Evolutionary conservation across 2,888 invertebrate genomes (phyloP).

Genomic region (Cheilosia vernalis): DNA sequence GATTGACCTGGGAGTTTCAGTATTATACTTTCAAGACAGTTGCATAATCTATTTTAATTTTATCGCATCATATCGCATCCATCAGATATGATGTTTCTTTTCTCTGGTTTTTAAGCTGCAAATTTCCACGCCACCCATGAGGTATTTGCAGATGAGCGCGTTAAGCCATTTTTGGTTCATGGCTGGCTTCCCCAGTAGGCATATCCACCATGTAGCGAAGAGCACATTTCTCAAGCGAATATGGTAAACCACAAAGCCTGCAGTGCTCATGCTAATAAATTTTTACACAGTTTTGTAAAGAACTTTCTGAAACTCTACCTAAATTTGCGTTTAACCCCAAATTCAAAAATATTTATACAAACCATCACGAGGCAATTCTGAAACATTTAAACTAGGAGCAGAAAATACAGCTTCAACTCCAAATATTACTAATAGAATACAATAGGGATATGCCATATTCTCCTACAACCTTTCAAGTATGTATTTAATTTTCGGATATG

Average conservation of each 20-base stretch:
- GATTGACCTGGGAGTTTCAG: no score
- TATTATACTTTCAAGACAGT: no score
- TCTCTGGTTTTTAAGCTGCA: conserved; percentile 14
- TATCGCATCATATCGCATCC: no score
- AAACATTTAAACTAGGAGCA: conserved; percentile 39
- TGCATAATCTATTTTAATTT: no score
- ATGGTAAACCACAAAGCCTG: not conserved
- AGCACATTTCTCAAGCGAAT: not conserved
- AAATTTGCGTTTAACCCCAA: conserved; percentile 1
- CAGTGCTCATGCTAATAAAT: not conserved
- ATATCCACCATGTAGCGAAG: conserved; percentile 66
- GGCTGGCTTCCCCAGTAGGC: conserved; percentile 74
- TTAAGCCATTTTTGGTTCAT: conserved; percentile 64
- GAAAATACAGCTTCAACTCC: conserved; percentile 41
- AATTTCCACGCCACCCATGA: conserved; percentile 65
- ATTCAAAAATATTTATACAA: conserved; percentile 41
- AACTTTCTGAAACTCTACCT: conserved; percentile 35
- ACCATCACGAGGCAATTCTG: conserved; percentile 51
- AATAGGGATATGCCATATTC: conserved; percentile 37
- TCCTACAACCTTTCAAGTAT: not conserved
- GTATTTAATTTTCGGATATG: conserved; percentile 15
- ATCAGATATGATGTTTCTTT: no score
- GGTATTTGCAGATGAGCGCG: conserved; percentile 66
- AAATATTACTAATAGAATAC: conserved; percentile 34
- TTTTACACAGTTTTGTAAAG: not conserved